Percentiles rank a stretch among this genome's conserved stretches.
Evolutionary conservation across 2,888 invertebrate genomes (phyloP).

Genomic region (Napeogenes sylphis): DNA sequence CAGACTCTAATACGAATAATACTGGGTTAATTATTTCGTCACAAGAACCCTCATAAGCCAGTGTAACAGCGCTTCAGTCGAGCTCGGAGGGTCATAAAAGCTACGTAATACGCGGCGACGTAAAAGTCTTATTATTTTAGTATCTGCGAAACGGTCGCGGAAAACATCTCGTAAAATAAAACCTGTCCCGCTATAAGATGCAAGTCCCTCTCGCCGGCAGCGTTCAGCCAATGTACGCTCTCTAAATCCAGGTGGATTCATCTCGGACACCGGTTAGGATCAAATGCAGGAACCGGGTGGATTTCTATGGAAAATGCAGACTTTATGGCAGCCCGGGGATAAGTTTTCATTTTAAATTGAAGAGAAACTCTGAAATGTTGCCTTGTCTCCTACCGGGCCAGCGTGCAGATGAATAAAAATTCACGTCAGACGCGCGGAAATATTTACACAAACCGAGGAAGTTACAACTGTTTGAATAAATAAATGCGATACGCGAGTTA

Average conservation of each 20-base stretch:
- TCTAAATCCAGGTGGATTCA: conserved; percentile 72
- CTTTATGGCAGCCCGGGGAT: conserved; percentile 75
- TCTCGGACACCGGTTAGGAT: conserved; percentile 70
- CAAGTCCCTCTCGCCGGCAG: conserved; percentile 51
- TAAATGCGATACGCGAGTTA: conserved; percentile 30
- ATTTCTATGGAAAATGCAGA: conserved; percentile 76
- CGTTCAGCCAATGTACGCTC: conserved; percentile 55
- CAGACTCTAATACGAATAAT: conserved; percentile 63
- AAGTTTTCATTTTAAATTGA: conserved; percentile 77
- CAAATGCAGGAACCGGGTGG: conserved; percentile 64
- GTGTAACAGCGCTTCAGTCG: conserved; percentile 69
- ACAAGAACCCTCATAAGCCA: conserved; percentile 73
- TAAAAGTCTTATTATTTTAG: conserved; percentile 77
- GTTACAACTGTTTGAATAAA: conserved; percentile 36
- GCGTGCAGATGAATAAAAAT: conserved; percentile 68
- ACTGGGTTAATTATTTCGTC: conserved; percentile 74
- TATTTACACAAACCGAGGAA: conserved; percentile 63
- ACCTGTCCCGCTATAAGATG: conserved; percentile 61
- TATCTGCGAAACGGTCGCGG: conserved; percentile 73
- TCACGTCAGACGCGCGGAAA: conserved; percentile 65
- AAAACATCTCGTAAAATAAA: conserved; percentile 75
- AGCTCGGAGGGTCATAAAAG: conserved; percentile 70
- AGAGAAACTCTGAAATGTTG: conserved; percentile 72
- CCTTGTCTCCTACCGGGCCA: conserved; percentile 65
- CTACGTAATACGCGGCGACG: conserved; percentile 73